These are phyloP conservation scores for Dasyornis broadbenti DNA, from an alignment of 2,113 vertebrate genomes.

Conservation along the genomic window DNA sequence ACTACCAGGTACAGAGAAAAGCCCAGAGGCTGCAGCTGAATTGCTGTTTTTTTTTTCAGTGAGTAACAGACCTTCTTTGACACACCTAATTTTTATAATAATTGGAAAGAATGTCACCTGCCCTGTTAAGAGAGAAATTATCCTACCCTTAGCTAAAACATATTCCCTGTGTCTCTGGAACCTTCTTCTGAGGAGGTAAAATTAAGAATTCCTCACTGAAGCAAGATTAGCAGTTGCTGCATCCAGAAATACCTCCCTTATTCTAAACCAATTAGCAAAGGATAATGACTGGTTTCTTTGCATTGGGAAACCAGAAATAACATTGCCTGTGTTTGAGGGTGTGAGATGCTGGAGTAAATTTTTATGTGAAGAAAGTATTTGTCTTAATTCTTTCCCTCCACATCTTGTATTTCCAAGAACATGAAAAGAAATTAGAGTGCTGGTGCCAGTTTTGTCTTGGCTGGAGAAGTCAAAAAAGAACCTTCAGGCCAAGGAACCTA, in stretches of 20 bases:
- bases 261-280: constrained; percentile 4
- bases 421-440: background rate
- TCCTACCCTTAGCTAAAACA: background rate
- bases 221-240: background rate
- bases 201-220: background rate
- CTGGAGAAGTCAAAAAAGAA: background rate
- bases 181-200: background rate
- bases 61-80: background rate
- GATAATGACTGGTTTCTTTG: background rate
- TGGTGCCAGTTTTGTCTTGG: background rate
- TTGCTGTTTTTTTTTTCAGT: background rate
- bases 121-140: background rate
- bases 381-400: background rate
- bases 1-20: background rate
- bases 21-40: background rate
- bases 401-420: background rate
- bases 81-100: background rate
- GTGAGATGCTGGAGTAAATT: background rate
- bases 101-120: background rate
- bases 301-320: background rate
- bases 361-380: background rate
- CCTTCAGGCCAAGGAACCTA: background rate
- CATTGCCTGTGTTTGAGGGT: background rate
- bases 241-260: background rate
- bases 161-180: background rate